These are phyloP conservation scores for Nebria brevicollis DNA, from an alignment of 2,888 invertebrate genomes.

Conservation along the genomic window DNA sequence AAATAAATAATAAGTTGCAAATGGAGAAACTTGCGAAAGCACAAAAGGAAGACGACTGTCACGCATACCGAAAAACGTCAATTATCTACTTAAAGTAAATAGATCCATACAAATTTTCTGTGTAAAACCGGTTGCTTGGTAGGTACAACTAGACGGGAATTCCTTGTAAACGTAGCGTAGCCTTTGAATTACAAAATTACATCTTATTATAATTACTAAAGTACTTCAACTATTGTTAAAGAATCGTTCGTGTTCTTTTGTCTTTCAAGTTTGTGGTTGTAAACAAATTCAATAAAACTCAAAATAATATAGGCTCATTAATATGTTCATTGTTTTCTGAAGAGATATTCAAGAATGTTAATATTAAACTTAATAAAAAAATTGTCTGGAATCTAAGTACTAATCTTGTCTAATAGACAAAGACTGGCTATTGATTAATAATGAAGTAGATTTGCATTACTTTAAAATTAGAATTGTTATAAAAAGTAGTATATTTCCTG, in stretches of 20 bases:
- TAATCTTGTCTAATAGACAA: too few relatives aligned
- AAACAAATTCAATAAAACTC: not conserved
- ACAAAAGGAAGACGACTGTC: slow-evolving; percentile 20
- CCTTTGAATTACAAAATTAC: not conserved
- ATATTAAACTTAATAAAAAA: too few relatives aligned
- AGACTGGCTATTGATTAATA: too few relatives aligned
- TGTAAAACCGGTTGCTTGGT: not conserved
- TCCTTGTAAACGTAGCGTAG: not conserved
- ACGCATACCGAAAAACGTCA: slow-evolving; percentile 22
- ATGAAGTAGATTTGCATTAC: too few relatives aligned
- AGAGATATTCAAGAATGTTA: not conserved
- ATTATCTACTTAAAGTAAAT: slow-evolving; percentile 43
- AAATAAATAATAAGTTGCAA: slow-evolving; percentile 5
- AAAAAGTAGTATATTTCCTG: too few relatives aligned
- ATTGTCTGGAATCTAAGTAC: too few relatives aligned
- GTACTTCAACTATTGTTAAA: not conserved
- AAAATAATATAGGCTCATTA: not conserved
- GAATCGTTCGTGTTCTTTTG: not conserved
- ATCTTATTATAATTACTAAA: not conserved
- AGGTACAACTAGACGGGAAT: not conserved
- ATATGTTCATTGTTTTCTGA: not conserved
- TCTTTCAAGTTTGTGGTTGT: not conserved
- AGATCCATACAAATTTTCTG: slow-evolving; percentile 27
- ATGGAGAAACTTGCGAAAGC: slow-evolving; percentile 23
- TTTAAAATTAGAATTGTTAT: too few relatives aligned